These are phyloP conservation scores for Apamea crenata DNA, from an alignment of 2,888 invertebrate species.

Conservation along the genomic window DNA sequence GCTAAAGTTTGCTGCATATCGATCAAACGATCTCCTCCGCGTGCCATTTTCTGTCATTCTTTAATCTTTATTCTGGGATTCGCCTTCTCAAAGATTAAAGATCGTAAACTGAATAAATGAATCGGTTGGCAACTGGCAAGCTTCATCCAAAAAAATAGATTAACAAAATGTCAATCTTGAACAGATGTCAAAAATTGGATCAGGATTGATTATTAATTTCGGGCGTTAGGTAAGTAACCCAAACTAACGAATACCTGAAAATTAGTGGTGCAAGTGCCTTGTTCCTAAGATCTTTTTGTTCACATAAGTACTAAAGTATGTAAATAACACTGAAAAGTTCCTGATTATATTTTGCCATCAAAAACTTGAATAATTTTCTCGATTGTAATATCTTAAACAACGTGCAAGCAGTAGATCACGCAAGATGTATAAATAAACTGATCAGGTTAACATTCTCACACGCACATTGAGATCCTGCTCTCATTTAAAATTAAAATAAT, in stretches of 20 bases:
- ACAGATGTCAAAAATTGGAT: neutral
- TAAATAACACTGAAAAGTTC: slow-evolving; percentile 5
- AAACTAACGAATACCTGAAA: neutral
- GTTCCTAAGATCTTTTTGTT: neutral
- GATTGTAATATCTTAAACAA: neutral
- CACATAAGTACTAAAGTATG: neutral
- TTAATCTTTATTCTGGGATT: neutral
- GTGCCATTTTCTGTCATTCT: neutral
- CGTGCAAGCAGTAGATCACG: slow-evolving; percentile 51
- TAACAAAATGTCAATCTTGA: neutral
- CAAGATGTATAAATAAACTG: slow-evolving; percentile 63
- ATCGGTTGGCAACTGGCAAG: neutral
- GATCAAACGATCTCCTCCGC: neutral
- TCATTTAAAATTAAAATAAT: slow-evolving; percentile 73
- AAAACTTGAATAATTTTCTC: neutral
- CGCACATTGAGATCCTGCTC: slow-evolving; percentile 62
- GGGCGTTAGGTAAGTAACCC: neutral
- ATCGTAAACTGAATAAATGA: neutral
- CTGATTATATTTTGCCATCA: neutral
- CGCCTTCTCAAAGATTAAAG: neutral
- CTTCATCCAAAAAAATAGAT: neutral
- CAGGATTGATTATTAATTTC: slow-evolving; percentile 17
- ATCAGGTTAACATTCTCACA: slow-evolving; percentile 70
- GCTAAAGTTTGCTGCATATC: neutral
- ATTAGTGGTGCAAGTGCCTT: slow-evolving; percentile 27